These are phyloP conservation scores for Temnothorax curvispinosus DNA, from an alignment of 1,140 invertebrate genomes.

Conservation along the genomic window DNA sequence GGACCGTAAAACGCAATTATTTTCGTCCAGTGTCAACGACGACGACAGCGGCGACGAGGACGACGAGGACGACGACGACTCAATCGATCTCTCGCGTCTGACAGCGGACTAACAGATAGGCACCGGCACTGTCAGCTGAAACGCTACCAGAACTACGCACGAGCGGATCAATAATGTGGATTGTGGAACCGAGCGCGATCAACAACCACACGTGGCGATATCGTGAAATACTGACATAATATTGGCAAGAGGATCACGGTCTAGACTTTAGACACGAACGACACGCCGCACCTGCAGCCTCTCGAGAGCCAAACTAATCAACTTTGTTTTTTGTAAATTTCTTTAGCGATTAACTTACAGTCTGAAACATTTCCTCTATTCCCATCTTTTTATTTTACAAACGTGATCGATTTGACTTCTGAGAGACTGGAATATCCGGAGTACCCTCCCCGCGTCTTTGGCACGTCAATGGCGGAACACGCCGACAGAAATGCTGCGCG, in stretches of 20 bases:
- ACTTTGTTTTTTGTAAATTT: neutral
- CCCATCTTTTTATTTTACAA: neutral
- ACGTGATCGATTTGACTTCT: neutral
- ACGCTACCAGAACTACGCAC: conserved; percentile 50
- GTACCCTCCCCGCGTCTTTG: neutral
- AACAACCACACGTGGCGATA: neutral
- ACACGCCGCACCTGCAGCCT: neutral
- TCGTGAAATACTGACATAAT: neutral
- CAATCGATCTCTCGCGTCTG: conserved; percentile 47
- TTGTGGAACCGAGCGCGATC: neutral
- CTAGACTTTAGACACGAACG: neutral
- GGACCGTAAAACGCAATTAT: conserved; percentile 31
- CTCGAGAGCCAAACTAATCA: neutral
- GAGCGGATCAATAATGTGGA: conserved; percentile 19
- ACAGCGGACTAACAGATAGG: conserved; percentile 49
- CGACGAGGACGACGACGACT: neutral
- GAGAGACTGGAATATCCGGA: neutral
- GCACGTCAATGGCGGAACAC: no score
- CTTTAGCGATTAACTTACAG: neutral
- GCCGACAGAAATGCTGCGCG: neutral
- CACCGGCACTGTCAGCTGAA: conserved; percentile 43
- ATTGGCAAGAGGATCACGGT: neutral
- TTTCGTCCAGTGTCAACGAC: conserved; percentile 29
- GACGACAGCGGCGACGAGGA: neutral
- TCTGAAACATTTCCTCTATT: neutral